Conservation (phyloP, 2,888 invertebrate species). For the Cantharis rustica region DNA sequence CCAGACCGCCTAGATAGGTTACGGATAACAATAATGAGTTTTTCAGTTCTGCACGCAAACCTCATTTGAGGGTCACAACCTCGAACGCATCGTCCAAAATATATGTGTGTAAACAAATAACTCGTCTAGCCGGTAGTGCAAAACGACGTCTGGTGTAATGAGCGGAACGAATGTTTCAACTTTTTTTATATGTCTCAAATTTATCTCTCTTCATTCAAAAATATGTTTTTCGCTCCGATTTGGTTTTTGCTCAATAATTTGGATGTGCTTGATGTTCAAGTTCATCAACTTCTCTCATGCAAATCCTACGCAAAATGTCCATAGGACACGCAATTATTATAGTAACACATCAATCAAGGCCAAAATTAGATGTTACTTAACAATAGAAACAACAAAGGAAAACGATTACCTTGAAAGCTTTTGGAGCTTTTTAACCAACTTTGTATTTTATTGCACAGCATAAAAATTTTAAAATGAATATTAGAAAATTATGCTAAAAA, state of each 20-base stretch:
- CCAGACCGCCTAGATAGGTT: constrained; percentile 28
- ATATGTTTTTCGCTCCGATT: not conserved
- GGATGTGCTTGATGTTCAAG: not conserved
- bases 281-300: not conserved
- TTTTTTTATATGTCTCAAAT: constrained; percentile 12
- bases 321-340: not conserved
- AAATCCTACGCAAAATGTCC: not conserved
- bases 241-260: not conserved
- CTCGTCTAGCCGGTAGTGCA: constrained; percentile 39
- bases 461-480: not conserved
- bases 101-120: constrained; percentile 32
- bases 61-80: constrained; percentile 31
- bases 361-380: not conserved
- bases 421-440: not conserved
- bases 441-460: not conserved
- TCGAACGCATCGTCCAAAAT: constrained; percentile 31
- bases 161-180: constrained; percentile 27
- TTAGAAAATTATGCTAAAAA: not conserved
- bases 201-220: constrained; percentile 8
- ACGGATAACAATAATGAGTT: constrained; percentile 32
- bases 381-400: not conserved
- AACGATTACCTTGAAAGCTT: not conserved
- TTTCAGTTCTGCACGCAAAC: constrained; percentile 29
- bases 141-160: constrained; percentile 36
- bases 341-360: not conserved